A percentile compares a stretch with the other conserved stretches of the same genome.
Conservation (phyloP, 1,140 invertebrate species). For the Zaprionus africanus region DNA sequence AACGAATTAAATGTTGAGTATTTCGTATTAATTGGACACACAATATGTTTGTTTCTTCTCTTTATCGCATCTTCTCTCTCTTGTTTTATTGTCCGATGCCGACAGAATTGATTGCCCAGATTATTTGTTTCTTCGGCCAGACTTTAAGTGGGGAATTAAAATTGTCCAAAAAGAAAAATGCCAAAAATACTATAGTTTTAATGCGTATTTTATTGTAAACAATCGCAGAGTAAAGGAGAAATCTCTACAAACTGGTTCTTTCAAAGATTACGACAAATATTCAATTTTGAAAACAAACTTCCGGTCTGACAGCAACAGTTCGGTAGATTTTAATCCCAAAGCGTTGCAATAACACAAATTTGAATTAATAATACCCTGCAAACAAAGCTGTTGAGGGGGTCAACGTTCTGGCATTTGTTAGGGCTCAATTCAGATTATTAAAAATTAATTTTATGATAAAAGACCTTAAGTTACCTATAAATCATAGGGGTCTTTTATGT, state of each 20-base stretch:
- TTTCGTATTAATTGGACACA: constrained; percentile 54
- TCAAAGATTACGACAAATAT: constrained; percentile 14
- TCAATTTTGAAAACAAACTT: constrained; percentile 19
- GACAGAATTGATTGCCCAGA: constrained; percentile 31
- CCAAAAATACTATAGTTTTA: neutral
- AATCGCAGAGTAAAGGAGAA: neutral
- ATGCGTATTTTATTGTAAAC: constrained; percentile 3
- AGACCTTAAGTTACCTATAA: neutral
- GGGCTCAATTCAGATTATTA: neutral
- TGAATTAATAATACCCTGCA: constrained; percentile 3
- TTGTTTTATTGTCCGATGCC: constrained; percentile 22
- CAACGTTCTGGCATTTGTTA: neutral
- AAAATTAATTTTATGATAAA: neutral
- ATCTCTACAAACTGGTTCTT: constrained; percentile 39
- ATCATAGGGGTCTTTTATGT: neutral
- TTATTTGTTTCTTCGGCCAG: constrained; percentile 18
- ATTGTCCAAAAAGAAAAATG: neutral
- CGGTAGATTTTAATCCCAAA: constrained; percentile 25
- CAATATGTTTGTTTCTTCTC: constrained; percentile 23
- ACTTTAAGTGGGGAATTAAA: constrained; percentile 33
- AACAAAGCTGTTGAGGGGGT: neutral
- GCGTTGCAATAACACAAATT: constrained; percentile 17
- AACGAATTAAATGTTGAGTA: constrained; percentile 52
- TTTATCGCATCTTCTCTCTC: constrained; percentile 14
- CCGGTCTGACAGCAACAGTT: constrained; percentile 23